Evolutionary conservation across 2,888 invertebrate genomes (phyloP), one percentile per base, ranked within the genome.

Genomic region (Bimastos eiseni): DNA sequence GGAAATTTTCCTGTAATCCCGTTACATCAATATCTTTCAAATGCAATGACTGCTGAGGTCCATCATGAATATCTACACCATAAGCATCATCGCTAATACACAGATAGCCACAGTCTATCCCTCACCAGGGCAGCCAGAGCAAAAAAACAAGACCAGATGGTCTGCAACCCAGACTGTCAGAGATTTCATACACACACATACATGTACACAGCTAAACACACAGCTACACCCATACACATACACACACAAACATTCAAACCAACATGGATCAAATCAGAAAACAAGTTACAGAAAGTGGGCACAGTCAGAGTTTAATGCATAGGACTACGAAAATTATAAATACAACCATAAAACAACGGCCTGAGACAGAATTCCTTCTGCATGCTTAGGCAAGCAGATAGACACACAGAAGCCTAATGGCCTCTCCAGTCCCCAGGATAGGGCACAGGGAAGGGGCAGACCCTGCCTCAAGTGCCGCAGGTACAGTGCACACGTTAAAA

Each of bases 191-290:
- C 30, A 70, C n/a, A n/a, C 6, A 49, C 70, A 70, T 13, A n/a
- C n/a, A n/a, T 17, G 24, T 11, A 55, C 30, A 30, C 4, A 55
- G 24, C 4, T 30, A 55, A 24, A 30, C 55, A 24, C 13, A 11
- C 24, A 55, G 88, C n/a, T 36, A 90, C 55, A 55, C 24, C 24
- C 3, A 55, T 11, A 70, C 70, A 70, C 11, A n/a, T 8, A 70
- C n/a, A n/a, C n/a, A 70, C n/a, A 90, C 70, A 90, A 38, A 90
- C 90, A 90, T 34, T 38, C 83, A n/a, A 13, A 88, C 37, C 30
- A 30, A 70, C n/a, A 38, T 38, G 37, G 24, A 89, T 38, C 36
- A 37, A 86, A 34, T 24, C 37, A 90, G 38, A 88, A 86, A 15
- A n/a, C 30, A 70, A 70, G 70, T 30, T 70, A 70, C 3, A 70